phyloP scores from a whole-genome alignment of 2,113 vertebrate species.

The Xiphophorus maculatus region DNA sequence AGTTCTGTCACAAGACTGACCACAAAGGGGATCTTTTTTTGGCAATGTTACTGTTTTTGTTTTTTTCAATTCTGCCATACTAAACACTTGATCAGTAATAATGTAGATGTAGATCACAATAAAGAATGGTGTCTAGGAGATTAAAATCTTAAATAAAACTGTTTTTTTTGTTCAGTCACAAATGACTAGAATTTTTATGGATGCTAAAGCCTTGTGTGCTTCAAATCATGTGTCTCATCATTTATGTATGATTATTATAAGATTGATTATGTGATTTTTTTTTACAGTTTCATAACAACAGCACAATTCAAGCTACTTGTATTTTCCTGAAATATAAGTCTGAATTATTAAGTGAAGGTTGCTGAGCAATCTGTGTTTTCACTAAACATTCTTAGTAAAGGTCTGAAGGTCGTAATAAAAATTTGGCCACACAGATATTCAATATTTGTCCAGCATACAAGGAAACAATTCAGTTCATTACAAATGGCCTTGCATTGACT shows the following conservation, averaged over 20 bases:
- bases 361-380: not conserved
- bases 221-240: not conserved
- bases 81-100: not conserved
- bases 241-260: not conserved
- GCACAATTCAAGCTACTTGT: not conserved
- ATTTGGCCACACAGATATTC: not conserved
- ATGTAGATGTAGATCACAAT: too few species aligned
- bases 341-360: not conserved
- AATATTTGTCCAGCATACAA: slow-evolving; percentile 23
- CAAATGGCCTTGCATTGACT: slow-evolving; percentile 61
- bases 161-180: slow-evolving; percentile 4
- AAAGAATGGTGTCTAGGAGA: not conserved
- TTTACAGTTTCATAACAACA: not conserved
- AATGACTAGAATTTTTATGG: not conserved
- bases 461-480: slow-evolving; percentile 69
- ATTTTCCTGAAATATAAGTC: not conserved
- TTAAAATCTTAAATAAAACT: not conserved
- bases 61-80: not conserved
- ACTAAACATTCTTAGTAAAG: not conserved
- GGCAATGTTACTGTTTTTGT: not conserved
- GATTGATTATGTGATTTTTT: not conserved
- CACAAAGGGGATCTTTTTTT: too few species aligned
- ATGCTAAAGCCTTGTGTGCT: not conserved
- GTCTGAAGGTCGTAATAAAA: not conserved
- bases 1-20: not conserved